Conservation (phyloP, 1,140 invertebrate species). For the Babylonia areolata region DNA sequence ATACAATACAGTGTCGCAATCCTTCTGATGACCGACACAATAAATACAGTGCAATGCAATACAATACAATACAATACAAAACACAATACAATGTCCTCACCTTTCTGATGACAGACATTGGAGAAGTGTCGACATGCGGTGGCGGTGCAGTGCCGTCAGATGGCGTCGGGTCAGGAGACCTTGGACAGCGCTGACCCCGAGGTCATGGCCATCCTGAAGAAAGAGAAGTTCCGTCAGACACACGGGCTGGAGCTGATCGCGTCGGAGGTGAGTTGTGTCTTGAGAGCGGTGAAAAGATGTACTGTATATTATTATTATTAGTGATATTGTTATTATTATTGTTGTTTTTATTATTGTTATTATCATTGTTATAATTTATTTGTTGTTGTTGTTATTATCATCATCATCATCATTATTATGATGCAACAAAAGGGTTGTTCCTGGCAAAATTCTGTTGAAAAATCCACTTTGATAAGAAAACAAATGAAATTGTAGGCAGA, state of each 20-base stretch:
- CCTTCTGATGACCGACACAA: neutral
- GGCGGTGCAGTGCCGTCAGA: neutral
- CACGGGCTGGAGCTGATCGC: constrained; percentile 86
- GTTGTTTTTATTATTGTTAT: too few relatives aligned
- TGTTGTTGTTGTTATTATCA: too few relatives aligned
- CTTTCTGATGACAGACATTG: neutral
- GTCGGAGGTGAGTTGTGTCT: constrained; percentile 64
- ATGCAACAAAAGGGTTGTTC: too few relatives aligned
- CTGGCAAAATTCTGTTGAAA: too few relatives aligned
- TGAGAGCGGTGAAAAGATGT: neutral
- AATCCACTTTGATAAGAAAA: too few relatives aligned
- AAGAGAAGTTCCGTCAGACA: constrained; percentile 91
- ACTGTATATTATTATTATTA: too few relatives aligned
- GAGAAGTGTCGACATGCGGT: constrained; percentile 20
- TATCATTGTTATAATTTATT: too few relatives aligned
- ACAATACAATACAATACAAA: neutral
- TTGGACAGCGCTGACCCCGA: constrained; percentile 84
- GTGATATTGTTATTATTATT: too few relatives aligned
- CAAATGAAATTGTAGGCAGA: too few relatives aligned
- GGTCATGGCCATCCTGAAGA: constrained; percentile 87
- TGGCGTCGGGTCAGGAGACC: constrained; percentile 68
- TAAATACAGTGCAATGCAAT: neutral
- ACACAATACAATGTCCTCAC: neutral
- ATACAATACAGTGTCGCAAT: neutral
- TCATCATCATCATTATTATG: too few relatives aligned